Percentiles rank a stretch among this genome's conserved stretches.
Conservation (phyloP, 1,140 invertebrate species). For the Brevipalpus yothersi region DNA sequence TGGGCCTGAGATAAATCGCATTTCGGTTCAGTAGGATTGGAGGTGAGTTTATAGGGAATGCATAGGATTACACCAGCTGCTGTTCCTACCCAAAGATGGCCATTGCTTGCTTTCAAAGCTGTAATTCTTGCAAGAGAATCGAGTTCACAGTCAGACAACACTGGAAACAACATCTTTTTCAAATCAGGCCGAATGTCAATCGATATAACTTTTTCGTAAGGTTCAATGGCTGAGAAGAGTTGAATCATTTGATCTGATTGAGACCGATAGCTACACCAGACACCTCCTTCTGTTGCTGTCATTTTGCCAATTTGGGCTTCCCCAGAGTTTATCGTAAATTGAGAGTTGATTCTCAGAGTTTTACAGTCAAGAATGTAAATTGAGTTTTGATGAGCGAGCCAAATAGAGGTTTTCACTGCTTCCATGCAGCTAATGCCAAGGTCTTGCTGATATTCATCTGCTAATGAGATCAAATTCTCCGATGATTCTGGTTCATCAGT, state of each 20-base stretch:
- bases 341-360: slow-evolving; percentile 41
- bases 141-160: slow-evolving; percentile 42
- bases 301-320: slow-evolving; percentile 79
- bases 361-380: slow-evolving; percentile 78
- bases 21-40: slow-evolving; percentile 8
- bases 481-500: background rate
- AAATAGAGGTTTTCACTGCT: slow-evolving; percentile 65
- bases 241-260: too few species aligned
- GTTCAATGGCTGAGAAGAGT: too few species aligned
- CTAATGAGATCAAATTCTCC: too few species aligned
- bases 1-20: slow-evolving; percentile 27
- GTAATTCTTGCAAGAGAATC: slow-evolving; percentile 88
- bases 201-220: too few species aligned
- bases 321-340: slow-evolving; percentile 86
- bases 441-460: background rate
- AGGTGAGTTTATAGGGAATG: too few species aligned
- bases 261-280: too few species aligned
- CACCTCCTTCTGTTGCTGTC: slow-evolving; percentile 86
- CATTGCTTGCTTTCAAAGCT: background rate
- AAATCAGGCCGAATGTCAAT: slow-evolving; percentile 98
- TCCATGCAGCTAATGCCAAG: slow-evolving; percentile 44
- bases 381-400: slow-evolving; percentile 91
- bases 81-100: too few species aligned
- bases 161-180: slow-evolving; percentile 96
- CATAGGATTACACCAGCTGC: too few species aligned